These are phyloP conservation scores for Aurelia aurita DNA, from an alignment of 30 jellyfish, hydroid and myxozoan genomes.

Conservation along the genomic window DNA sequence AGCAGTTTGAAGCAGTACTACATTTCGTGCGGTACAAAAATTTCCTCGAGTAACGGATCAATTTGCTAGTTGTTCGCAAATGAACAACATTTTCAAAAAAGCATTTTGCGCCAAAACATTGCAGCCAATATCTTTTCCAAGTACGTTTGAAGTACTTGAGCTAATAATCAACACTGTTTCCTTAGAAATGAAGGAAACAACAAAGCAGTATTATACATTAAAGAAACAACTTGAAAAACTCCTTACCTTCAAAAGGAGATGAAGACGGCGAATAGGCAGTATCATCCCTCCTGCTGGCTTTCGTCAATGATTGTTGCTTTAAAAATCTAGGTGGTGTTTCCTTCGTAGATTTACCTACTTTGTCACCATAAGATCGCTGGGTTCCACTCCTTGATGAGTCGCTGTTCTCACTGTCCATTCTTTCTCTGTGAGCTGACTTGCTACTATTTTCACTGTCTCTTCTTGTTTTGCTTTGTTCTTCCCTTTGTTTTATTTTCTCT, in stretches of 20 bases:
- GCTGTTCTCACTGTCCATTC: constrained; percentile 84
- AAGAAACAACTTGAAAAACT: not conserved
- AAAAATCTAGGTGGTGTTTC: constrained; percentile 91
- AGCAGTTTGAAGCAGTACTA: too few species aligned
- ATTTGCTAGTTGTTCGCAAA: too few species aligned
- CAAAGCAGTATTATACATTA: too few species aligned
- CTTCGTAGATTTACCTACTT: constrained; percentile 28
- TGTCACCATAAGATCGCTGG: constrained; percentile 53
- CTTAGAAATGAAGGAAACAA: too few species aligned
- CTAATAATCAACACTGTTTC: too few species aligned
- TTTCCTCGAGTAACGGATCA: too few species aligned
- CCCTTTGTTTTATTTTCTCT: constrained; percentile 75
- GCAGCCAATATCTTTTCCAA: too few species aligned
- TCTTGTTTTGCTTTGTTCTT: constrained; percentile 19
- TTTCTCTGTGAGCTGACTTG: constrained; percentile 45
- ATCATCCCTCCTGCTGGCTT: constrained; percentile 31
- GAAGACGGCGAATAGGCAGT: constrained; percentile 40
- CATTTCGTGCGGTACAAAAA: too few species aligned
- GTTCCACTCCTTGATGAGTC: constrained; percentile 78
- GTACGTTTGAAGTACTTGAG: too few species aligned
- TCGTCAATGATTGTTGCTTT: constrained; percentile 66
- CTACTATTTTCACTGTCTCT: constrained; percentile 65
- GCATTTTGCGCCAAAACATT: too few species aligned
- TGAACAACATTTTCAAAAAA: too few species aligned
- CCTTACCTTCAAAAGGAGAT: constrained; percentile 62